These are phyloP conservation scores for Caenorhabditis sulstoni DNA, from an alignment of 2,888 invertebrate genomes.

Conservation along the genomic window DNA sequence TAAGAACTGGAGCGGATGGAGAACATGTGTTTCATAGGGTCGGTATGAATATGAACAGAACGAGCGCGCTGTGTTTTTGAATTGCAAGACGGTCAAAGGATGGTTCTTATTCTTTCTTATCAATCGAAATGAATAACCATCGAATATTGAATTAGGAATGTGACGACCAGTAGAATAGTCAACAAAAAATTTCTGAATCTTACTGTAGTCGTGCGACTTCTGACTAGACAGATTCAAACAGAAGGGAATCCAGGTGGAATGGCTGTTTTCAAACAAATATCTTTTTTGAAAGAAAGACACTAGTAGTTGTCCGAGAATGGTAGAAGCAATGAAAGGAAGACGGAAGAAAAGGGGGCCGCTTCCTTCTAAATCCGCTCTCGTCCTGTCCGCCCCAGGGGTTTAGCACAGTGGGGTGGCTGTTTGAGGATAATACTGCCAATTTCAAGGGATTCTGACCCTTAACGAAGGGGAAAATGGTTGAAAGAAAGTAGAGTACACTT, in stretches of 20 bases:
- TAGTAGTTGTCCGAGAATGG: not conserved
- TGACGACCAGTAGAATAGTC: not conserved
- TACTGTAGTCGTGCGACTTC: no score
- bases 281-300: not conserved
- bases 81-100: no score
- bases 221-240: no score
- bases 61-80: no score
- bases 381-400: conserved; percentile 59
- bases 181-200: no score
- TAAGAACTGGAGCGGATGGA: conserved; percentile 57
- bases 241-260: no score
- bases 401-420: conserved; percentile 57
- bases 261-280: no score
- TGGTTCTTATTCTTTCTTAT: no score
- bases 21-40: conserved; percentile 54
- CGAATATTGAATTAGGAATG: conserved; percentile 5
- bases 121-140: no score
- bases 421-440: conserved; percentile 59
- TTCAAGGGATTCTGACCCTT: conserved; percentile 46
- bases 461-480: conserved; percentile 8
- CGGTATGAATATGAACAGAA: no score
- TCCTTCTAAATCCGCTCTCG: conserved; percentile 54
- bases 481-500: not conserved
- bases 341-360: conserved; percentile 6
- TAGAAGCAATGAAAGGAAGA: conserved; percentile 15